Conservation (phyloP, 2,797 vertebrate genomes). For the Perdix hodgsoniae region DNA sequence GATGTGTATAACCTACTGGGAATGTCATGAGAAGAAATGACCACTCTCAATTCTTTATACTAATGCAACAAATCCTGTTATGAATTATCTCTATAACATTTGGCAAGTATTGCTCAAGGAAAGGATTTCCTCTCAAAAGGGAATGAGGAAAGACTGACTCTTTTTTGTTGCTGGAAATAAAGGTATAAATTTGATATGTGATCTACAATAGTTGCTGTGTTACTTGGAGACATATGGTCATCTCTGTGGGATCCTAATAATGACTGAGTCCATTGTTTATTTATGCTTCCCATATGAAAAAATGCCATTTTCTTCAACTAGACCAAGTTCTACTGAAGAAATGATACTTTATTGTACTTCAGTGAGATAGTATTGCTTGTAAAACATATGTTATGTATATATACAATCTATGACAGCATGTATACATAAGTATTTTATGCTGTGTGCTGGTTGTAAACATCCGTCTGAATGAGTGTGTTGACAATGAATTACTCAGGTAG, state of each 20-base stretch:
- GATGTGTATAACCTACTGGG: neutral
- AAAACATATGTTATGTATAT: neutral
- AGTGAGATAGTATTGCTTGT: neutral
- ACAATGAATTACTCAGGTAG: slow-evolving; percentile 50
- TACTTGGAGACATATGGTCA: neutral
- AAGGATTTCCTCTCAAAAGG: neutral
- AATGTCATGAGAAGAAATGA: slow-evolving; percentile 16
- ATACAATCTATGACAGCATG: neutral
- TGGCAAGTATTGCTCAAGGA: neutral
- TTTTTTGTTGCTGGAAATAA: slow-evolving; percentile 22
- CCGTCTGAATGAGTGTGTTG: slow-evolving; percentile 30
- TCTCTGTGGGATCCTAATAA: neutral
- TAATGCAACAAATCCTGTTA: slow-evolving; percentile 21
- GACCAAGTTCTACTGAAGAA: neutral
- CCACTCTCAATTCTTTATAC: neutral
- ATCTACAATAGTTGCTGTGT: neutral
- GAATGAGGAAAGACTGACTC: slow-evolving; percentile 25
- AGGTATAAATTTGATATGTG: neutral
- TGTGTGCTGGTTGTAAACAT: slow-evolving; percentile 26
- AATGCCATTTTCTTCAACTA: neutral
- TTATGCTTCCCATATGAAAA: neutral
- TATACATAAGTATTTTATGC: neutral
- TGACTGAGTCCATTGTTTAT: neutral
- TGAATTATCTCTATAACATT: neutral
- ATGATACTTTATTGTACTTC: neutral